These are phyloP conservation scores for Eufriesea mexicana DNA, from an alignment of 1,140 invertebrate genomes.

Conservation along the genomic window DNA sequence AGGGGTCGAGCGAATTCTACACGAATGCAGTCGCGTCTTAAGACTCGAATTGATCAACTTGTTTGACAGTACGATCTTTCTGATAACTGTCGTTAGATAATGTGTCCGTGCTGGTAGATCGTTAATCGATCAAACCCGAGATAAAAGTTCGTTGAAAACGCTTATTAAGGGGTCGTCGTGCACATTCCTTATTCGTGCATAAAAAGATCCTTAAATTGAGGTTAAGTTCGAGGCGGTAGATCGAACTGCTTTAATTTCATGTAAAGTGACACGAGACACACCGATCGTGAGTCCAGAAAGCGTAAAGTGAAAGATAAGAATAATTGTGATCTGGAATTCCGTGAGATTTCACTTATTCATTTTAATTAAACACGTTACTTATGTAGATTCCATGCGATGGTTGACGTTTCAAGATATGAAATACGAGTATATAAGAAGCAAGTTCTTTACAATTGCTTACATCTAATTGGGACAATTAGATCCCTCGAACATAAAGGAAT, in stretches of 20 bases:
- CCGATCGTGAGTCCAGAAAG: neutral
- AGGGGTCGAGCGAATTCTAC: neutral
- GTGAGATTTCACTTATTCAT: too few relatives aligned
- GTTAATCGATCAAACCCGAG: neutral
- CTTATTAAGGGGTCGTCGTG: neutral
- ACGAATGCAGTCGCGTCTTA: neutral
- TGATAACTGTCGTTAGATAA: slow-evolving; percentile 60
- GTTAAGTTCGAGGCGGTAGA: neutral
- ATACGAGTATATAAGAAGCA: neutral
- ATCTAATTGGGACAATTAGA: neutral
- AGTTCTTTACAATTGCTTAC: neutral
- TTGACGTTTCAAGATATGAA: neutral
- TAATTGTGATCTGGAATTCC: neutral
- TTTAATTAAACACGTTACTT: neutral
- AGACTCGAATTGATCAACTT: neutral
- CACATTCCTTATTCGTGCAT: neutral
- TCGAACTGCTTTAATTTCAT: neutral
- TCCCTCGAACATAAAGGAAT: neutral
- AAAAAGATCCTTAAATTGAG: slow-evolving; percentile 2
- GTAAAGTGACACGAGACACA: too few relatives aligned
- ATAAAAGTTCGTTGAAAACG: neutral
- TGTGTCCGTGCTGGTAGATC: slow-evolving; percentile 10
- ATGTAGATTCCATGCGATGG: neutral
- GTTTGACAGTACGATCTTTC: slow-evolving; percentile 15
- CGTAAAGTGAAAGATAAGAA: neutral